Base-by-base conservation (phyloP, 2,797 vertebrate genomes). In the Pipistrellus kuhlii region DNA sequence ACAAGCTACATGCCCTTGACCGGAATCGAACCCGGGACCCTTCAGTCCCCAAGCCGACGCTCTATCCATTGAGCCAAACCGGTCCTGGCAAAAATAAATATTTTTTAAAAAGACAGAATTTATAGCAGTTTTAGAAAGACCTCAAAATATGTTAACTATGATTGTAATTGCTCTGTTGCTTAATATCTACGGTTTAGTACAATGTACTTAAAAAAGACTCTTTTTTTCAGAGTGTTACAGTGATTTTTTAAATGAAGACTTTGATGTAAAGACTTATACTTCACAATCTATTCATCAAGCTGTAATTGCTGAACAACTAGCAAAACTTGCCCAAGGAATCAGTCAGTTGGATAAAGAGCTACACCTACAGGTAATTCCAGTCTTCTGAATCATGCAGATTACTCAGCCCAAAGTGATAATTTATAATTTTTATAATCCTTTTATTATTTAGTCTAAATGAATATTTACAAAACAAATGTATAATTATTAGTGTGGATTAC, bases 261-360 rank as follows among this genome's bases (percentile, higher is more conserved):
- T 99, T 95, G 99, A 99, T 93, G 99, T 99, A 76, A 99, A 99
- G 98, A 98, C 98, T 1, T 99, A 99, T 68, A 99, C 99, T 0
- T 99, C 99, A 8, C 99, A 99, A 84, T 99, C 99, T 51, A 99
- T 99, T 94, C 99, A 99, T 96, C 99, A 99, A 97, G 99, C 99
- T 85, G 98, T 99, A 90, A 99, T 99, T 85, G 99, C 99, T 32
- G 99, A 99, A 95, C 99, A 99, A 32, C 98, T 99, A 95, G 99
- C 99, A 89, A 99, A 99, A 96, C 98, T 99, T 88, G 99, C 99
- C 0, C 99, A 99, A 97, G 99, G 99, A 92, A 99, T 99, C 97
- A 99, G 99, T 97, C 99, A 99, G 96, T 97, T 99, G 98, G 99
- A 99, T 98, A 99, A 99, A 98, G 99, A 99, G 92, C 98, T 99